Percentiles rank a stretch among this genome's conserved stretches.
phyloP scores from a whole-genome alignment of 2,888 invertebrate species.

The Drosophila acutilabella region DNA sequence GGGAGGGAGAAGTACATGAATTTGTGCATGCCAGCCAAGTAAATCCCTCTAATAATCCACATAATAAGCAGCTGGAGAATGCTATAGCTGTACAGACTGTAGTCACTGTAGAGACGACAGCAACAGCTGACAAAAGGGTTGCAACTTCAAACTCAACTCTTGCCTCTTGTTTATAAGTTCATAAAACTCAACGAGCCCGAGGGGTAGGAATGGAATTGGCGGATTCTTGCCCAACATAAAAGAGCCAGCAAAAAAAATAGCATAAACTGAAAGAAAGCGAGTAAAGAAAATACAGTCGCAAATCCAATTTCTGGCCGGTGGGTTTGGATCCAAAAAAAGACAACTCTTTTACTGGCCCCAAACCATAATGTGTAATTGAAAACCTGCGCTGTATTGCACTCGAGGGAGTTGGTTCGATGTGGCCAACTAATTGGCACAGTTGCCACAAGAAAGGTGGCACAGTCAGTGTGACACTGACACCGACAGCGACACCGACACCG shows the following conservation, averaged over 20 bases:
- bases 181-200: slow-evolving; percentile 83
- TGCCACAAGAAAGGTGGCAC: slow-evolving; percentile 28
- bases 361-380: slow-evolving; percentile 84
- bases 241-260: slow-evolving; percentile 7
- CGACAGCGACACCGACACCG: slow-evolving; percentile 5
- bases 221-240: slow-evolving; percentile 48
- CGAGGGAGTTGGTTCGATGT: slow-evolving; percentile 62
- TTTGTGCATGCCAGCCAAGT: slow-evolving; percentile 64
- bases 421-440: slow-evolving; percentile 66
- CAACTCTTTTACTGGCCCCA: slow-evolving; percentile 40
- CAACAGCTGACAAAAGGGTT: slow-evolving; percentile 74
- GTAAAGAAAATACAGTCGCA: slow-evolving; percentile 58
- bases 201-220: neutral
- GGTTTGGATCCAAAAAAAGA: slow-evolving; percentile 38
- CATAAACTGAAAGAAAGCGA: slow-evolving; percentile 20
- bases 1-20: slow-evolving; percentile 51
- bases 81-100: slow-evolving; percentile 5
- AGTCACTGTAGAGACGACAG: slow-evolving; percentile 10
- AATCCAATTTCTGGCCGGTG: slow-evolving; percentile 80
- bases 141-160: slow-evolving; percentile 32
- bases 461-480: slow-evolving; percentile 48
- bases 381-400: slow-evolving; percentile 83
- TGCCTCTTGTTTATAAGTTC: slow-evolving; percentile 84
- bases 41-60: slow-evolving; percentile 82
- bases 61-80: slow-evolving; percentile 70